Conservation (phyloP, 2,113 vertebrate genomes). For the mouse (Mus musculus) region GRCm39 chr5:72074001-72074500, state of each 20-base stretch:
- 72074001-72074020: fast-evolving
- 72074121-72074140: no score
- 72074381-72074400: neutral
- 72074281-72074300: no score
- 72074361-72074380: no score
- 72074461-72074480: neutral
- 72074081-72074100: neutral
- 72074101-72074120: neutral
- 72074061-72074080: no score
- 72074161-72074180: neutral
- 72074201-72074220: neutral
- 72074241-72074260: neutral
- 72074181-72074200: neutral
- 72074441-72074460: neutral
- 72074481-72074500: neutral
- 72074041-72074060: neutral
- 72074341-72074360: no score
- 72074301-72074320: neutral
- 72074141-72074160: neutral
- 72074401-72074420: neutral
- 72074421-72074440: neutral
- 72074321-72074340: no score
- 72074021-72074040: neutral
- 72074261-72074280: neutral
- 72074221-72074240: neutral